phyloP scores from a whole-genome alignment of 2,113 vertebrate species.

The Uria aalge region DNA sequence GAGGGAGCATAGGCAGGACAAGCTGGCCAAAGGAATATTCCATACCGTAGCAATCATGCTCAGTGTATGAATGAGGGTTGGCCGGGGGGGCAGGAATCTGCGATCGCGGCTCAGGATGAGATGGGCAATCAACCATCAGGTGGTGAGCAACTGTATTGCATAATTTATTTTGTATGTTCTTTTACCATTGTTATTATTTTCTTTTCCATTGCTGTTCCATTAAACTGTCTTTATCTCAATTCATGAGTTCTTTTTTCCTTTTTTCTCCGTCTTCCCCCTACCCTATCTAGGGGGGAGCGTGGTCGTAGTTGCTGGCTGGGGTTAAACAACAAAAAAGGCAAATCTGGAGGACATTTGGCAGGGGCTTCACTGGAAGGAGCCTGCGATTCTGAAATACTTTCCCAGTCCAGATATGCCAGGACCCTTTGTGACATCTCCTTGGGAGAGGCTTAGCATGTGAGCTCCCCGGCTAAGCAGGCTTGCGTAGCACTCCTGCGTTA shows the following conservation, averaged over 20 bases:
- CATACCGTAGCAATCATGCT: neutral
- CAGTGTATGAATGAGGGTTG: neutral
- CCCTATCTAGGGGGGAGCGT: neutral
- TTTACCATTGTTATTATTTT: neutral
- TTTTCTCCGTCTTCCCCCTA: neutral
- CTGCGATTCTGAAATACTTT: neutral
- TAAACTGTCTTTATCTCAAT: neutral
- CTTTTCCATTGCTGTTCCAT: neutral
- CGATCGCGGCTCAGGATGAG: neutral
- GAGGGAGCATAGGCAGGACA: neutral
- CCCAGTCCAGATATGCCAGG: neutral
- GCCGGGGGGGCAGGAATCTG: neutral
- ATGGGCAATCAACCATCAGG: neutral
- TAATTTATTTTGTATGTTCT: neutral
- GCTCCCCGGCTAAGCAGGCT: neutral
- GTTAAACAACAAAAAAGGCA: neutral
- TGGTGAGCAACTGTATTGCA: neutral
- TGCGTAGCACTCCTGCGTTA: rapidly evolving
- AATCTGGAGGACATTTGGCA: neutral
- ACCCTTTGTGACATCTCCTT: neutral
- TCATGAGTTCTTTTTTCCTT: neutral
- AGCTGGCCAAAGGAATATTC: neutral
- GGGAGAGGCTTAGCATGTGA: neutral
- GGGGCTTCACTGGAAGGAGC: neutral
- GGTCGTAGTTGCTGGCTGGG: neutral